Conservation (phyloP, 2,888 invertebrate genomes). For the Adelognathus sp. region DNA sequence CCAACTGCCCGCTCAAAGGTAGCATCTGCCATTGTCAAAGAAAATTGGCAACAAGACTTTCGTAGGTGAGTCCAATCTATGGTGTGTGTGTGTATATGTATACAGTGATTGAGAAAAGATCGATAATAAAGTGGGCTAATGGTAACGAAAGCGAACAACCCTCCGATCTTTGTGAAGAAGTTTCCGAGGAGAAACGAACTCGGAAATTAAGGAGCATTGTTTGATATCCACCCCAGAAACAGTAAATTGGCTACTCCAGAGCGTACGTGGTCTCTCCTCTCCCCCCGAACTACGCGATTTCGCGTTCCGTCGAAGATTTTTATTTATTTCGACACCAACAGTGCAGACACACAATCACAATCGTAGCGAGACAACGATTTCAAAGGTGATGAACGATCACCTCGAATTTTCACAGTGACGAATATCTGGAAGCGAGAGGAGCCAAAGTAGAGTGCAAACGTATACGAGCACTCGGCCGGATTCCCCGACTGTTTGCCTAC, state of each 20-base stretch:
- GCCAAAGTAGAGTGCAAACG: conserved; percentile 45
- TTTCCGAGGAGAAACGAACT: conserved; percentile 9
- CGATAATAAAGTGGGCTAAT: not conserved
- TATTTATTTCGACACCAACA: not conserved
- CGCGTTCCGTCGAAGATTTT: not conserved
- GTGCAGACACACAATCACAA: not conserved
- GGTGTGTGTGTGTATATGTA: too few species aligned
- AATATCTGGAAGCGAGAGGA: conserved; percentile 40
- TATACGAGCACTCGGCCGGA: conserved; percentile 29
- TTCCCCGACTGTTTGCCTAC: conserved; percentile 78
- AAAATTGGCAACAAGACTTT: conserved; percentile 1
- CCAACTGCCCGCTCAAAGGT: conserved; percentile 80
- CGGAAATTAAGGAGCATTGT: conserved; percentile 54
- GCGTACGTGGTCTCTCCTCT: not conserved
- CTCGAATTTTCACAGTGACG: conserved; percentile 34
- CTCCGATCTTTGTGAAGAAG: not conserved
- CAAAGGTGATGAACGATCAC: not conserved
- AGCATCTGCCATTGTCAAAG: conserved; percentile 74
- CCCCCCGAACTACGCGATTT: not conserved
- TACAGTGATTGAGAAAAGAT: not conserved
- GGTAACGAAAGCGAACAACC: not conserved
- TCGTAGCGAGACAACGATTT: conserved; percentile 7
- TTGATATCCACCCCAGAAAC: conserved; percentile 2
- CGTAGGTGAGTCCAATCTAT: not conserved
- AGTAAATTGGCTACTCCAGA: not conserved